These are phyloP conservation scores for Orthosia cruda DNA, from an alignment of 2,888 invertebrate species.

Conservation along the genomic window DNA sequence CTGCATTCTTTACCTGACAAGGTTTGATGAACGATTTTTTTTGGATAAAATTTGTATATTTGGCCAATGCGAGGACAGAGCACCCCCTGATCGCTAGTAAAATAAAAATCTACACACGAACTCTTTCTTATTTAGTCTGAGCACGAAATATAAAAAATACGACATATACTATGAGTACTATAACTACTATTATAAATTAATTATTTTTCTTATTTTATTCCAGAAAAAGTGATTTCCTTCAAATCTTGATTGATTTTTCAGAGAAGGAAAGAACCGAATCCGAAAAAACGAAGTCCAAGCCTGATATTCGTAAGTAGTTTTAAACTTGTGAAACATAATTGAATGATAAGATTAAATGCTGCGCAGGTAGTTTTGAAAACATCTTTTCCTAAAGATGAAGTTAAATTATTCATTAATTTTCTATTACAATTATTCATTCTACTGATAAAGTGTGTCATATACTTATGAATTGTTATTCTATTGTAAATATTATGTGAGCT, in stretches of 20 bases:
- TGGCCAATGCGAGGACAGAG: no score
- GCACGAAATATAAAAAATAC: no score
- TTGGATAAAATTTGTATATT: no score
- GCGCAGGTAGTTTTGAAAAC: not conserved
- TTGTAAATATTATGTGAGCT: not conserved
- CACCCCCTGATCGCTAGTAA: no score
- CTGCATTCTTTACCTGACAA: no score
- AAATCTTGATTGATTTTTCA: conserved; percentile 88
- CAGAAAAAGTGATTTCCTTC: conserved; percentile 89
- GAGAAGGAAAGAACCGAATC: conserved; percentile 80
- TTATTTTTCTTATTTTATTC: conserved; percentile 61
- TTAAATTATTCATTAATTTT: not conserved
- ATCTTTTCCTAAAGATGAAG: no score
- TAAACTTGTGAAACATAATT: not conserved
- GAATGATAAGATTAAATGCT: not conserved
- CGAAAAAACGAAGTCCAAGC: conserved; percentile 66
- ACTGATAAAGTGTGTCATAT: not conserved
- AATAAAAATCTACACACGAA: no score
- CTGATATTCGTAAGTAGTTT: conserved; percentile 74
- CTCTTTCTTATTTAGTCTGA: no score
- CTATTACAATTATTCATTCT: not conserved
- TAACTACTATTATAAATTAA: no score
- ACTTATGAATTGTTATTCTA: not conserved
- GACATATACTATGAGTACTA: no score
- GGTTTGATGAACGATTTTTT: no score